phyloP scores from a whole-genome alignment of 1,140 invertebrate genomes.

The Chlorops oryzae region DNA sequence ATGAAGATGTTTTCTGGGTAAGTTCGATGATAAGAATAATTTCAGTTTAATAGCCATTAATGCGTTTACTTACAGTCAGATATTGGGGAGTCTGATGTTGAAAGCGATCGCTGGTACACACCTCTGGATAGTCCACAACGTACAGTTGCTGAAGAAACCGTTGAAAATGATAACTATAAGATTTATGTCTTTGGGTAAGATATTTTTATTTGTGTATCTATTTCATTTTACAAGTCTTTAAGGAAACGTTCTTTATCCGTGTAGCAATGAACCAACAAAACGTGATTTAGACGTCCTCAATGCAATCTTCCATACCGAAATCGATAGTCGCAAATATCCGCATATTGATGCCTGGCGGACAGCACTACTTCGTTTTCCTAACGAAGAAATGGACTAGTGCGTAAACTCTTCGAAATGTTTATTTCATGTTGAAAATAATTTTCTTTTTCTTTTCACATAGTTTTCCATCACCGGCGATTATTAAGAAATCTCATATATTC shows the following conservation, averaged over 20 bases:
- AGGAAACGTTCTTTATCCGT: conserved; percentile 31
- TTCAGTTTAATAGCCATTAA: not conserved
- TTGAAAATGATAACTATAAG: conserved; percentile 22
- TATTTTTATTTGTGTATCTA: not conserved
- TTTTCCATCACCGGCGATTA: conserved; percentile 14
- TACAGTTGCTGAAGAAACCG: conserved; percentile 13
- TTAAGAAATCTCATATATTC: conserved; percentile 11
- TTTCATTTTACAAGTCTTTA: not conserved
- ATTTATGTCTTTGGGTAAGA: conserved; percentile 37
- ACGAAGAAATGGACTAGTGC: conserved; percentile 54
- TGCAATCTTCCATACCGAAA: conserved; percentile 52
- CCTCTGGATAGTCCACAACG: conserved; percentile 50
- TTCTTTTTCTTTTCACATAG: conserved; percentile 7
- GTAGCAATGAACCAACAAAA: conserved; percentile 60
- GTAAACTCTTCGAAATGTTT: not conserved
- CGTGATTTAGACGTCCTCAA: conserved; percentile 64
- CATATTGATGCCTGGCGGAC: conserved; percentile 63
- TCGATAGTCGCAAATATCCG: conserved; percentile 57
- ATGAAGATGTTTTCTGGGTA: conserved; percentile 25
- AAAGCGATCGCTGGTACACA: conserved; percentile 49
- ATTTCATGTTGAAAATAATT: not conserved
- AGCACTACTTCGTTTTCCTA: conserved; percentile 52
- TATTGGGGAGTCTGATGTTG: conserved; percentile 14
- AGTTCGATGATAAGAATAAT: conserved; percentile 4
- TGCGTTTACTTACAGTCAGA: conserved; percentile 17